These are phyloP conservation scores for Heliconius nattereri DNA, from an alignment of 1,140 invertebrate species.

Conservation along the genomic window DNA sequence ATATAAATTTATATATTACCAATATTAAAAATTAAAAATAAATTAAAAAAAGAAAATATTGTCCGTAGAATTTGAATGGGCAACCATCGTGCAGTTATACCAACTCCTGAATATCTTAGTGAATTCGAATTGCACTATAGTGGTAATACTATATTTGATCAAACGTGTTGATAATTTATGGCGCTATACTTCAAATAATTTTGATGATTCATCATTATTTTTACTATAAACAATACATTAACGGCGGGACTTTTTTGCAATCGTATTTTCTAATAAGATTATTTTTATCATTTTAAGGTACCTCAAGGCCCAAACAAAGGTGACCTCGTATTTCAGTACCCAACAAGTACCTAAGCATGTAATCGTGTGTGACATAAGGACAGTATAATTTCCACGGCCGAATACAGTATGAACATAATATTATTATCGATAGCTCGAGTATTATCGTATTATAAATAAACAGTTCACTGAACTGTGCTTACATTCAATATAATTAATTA, in stretches of 20 bases:
- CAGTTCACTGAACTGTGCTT: background rate
- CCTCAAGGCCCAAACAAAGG: background rate
- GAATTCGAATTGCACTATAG: no score
- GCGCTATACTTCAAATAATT: background rate
- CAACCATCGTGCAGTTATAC: no score
- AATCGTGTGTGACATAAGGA: background rate
- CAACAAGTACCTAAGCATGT: background rate
- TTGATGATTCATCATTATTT: background rate
- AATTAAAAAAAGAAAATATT: no score
- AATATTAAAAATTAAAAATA: no score
- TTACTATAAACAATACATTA: background rate
- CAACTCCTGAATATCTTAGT: no score
- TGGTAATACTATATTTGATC: no score
- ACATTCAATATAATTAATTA: background rate
- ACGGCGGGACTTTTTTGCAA: background rate
- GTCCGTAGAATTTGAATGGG: no score
- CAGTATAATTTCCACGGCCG: background rate
- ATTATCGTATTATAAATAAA: background rate
- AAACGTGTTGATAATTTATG: no score
- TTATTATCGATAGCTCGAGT: no score
- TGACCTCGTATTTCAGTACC: background rate
- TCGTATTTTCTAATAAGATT: background rate
- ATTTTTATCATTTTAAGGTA: background rate
- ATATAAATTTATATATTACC: no score
- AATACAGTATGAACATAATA: no score